Conservation (phyloP, 2,113 vertebrate genomes). For the Otus sunia region DNA sequence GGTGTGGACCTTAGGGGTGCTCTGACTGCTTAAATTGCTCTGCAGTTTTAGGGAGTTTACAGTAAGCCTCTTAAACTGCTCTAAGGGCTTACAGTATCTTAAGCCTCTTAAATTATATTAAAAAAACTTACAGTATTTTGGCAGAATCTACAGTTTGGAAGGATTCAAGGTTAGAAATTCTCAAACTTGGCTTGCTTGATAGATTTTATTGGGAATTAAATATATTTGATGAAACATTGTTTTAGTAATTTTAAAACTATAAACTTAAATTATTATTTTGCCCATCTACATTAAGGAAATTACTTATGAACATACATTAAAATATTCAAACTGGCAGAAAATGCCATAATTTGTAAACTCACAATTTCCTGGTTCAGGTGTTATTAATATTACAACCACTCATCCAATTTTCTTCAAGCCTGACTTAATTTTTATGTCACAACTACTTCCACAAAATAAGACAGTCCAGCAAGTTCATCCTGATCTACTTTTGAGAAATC, state of each 20-base stretch:
- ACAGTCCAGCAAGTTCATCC: neutral
- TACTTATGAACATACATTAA: conserved; percentile 14
- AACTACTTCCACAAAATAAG: neutral
- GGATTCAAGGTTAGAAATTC: neutral
- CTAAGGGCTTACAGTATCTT: conserved; percentile 49
- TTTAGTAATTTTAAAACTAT: conserved; percentile 19
- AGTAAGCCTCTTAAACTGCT: conserved; percentile 64
- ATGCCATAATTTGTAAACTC: neutral
- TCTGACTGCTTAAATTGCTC: conserved; percentile 48
- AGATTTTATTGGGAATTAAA: conserved; percentile 34
- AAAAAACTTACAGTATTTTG: conserved; percentile 26
- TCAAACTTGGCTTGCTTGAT: neutral
- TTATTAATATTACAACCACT: conserved; percentile 28
- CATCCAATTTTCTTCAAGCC: conserved; percentile 29
- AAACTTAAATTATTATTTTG: conserved; percentile 5
- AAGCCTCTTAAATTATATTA: conserved; percentile 60
- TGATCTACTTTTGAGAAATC: neutral
- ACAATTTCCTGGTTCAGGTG: neutral
- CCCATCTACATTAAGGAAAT: neutral
- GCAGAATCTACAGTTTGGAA: conserved; percentile 47
- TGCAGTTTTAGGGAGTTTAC: conserved; percentile 55
- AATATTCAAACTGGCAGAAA: conserved; percentile 1
- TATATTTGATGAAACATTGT: neutral
- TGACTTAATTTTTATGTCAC: conserved; percentile 24
- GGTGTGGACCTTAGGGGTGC: neutral